Percentiles rank a stretch among this genome's conserved stretches.
Conservation (phyloP, 2,888 invertebrate species). For the Syrista parreyssii region DNA sequence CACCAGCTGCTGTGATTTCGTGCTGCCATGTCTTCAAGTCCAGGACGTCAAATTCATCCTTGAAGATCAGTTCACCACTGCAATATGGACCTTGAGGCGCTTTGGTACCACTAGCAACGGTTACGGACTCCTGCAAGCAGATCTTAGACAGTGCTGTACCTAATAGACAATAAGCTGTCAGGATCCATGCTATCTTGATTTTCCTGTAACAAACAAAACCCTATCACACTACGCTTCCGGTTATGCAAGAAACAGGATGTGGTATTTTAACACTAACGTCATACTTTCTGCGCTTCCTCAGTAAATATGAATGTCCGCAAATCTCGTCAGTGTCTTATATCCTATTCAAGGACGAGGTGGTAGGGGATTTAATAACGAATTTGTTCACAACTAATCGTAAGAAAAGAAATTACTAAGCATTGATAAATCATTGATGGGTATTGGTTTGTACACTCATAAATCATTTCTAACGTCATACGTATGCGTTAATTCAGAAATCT, state of each 20-base stretch:
- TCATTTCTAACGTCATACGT: not conserved
- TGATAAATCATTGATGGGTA: not conserved
- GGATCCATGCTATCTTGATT: not conserved
- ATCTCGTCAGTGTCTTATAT: not conserved
- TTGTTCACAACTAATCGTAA: not conserved
- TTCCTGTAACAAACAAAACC: not conserved
- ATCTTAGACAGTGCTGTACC: not conserved
- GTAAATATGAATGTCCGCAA: not conserved
- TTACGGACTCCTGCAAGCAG: not conserved
- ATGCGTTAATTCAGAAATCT: too few relatives aligned
- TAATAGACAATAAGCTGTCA: not conserved
- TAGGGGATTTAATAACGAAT: not conserved
- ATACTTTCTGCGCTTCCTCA: not conserved
- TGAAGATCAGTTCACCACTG: slow-evolving; percentile 72
- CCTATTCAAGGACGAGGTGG: not conserved
- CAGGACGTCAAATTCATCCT: slow-evolving; percentile 70
- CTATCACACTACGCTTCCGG: not conserved
- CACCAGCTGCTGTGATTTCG: not conserved
- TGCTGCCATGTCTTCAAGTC: not conserved
- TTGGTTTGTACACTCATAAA: not conserved
- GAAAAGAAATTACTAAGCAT: not conserved
- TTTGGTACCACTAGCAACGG: slow-evolving; percentile 32
- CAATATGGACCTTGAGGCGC: slow-evolving; percentile 54
- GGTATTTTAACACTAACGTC: not conserved
- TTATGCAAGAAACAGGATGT: not conserved